Evolutionary conservation across 1,140 invertebrate species (phyloP), one percentile per base, ranked within the genome.

Genomic region (Drosophila ironensis): DNA sequence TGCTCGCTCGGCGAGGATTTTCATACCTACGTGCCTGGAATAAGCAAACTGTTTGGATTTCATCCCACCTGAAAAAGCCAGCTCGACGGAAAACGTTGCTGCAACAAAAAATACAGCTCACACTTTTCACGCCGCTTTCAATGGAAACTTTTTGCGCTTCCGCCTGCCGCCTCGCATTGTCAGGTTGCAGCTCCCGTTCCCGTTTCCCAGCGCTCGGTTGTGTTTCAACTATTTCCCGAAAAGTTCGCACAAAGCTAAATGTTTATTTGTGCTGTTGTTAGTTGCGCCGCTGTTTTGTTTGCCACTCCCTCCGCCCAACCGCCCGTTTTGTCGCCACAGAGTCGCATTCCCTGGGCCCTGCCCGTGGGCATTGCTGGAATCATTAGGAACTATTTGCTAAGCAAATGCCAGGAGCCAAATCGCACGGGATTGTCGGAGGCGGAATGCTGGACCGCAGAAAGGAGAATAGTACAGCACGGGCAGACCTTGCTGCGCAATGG

Each of bases 301-400:
- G n/a, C n/a, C n/a, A n/a, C n/a, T n/a, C n/a, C n/a, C n/a, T n/a
- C n/a, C 3, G 11, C 14, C 30, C 4, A 6, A 12, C 30, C 14
- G 28, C 5, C 28, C 4, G 33, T 22, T 42, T 33, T 25, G 51
- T 68, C 35, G 61, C 41, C 22, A 9, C 52, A 27, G 28, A 35
- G 44, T 40, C 47, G 44, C 48, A 73, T 73, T 67, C 59, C 47
- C 52, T 14, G 12, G 20, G 30, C 67, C 44, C 61, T 69, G 69
- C 69, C 74, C 56, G 27, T 69, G 72, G 51, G 63, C 69, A 78
- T 78, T 78, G 44, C 41, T 11, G 78, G 63, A 84, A 82, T 84
- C 78, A 82, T 77, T 84, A 84, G 63, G 71, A 81, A 81, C 77
- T 81, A 81, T 81, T 81, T 81, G 72, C 72, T 82, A 54, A 81